These are phyloP conservation scores for Pseudoatta argentina DNA, from an alignment of 1,140 invertebrate species.

Conservation along the genomic window DNA sequence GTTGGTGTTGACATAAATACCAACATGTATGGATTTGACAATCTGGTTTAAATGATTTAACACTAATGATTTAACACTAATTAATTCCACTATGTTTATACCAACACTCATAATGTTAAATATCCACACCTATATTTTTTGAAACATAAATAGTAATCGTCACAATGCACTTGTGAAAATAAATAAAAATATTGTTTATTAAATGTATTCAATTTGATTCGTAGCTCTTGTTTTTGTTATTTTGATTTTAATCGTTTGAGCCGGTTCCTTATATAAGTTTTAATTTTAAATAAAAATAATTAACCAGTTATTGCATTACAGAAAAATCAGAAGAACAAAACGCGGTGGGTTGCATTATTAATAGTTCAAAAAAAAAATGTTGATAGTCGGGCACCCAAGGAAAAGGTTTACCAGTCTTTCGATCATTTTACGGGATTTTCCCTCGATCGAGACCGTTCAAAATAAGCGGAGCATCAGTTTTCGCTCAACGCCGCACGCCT, in stretches of 20 bases:
- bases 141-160: conserved; percentile 15
- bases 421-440: conserved; percentile 45
- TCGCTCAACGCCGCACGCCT: conserved; percentile 59
- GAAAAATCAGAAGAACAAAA: neutral
- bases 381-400: neutral
- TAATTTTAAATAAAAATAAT: conserved; percentile 19
- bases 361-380: neutral
- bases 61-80: no score
- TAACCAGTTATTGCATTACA: neutral
- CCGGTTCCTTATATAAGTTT: no score
- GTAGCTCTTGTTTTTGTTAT: no score
- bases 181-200: conserved; percentile 18
- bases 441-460: conserved; percentile 61
- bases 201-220: no score
- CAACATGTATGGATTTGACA: no score
- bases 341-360: no score
- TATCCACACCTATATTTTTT: no score
- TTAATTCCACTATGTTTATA: no score
- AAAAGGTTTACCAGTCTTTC: conserved; percentile 6
- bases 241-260: no score
- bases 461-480: conserved; percentile 73
- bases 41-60: no score
- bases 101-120: no score
- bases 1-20: no score
- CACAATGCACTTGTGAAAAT: neutral